A percentile compares a stretch with the other conserved stretches of the same genome.
Conservation (phyloP, 2,797 vertebrate genomes). For the Characodon lateralis region DNA sequence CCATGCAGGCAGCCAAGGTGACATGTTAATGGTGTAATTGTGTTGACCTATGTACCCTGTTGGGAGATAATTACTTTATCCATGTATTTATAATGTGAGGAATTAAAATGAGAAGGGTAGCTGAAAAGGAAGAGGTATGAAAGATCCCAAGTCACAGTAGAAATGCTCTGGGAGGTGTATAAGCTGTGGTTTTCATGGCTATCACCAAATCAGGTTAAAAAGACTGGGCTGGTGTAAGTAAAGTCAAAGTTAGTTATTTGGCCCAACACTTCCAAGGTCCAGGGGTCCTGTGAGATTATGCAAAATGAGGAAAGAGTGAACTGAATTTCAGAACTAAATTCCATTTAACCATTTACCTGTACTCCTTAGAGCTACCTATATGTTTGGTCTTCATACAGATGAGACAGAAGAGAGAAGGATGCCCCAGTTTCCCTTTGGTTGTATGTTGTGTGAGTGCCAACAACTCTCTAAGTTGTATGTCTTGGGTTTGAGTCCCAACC, state of each 20-base stretch:
- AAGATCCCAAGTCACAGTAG: conserved; percentile 37
- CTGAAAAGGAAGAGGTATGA: conserved; percentile 18
- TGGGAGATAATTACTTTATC: conserved; percentile 75
- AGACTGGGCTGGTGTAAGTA: conserved; percentile 8
- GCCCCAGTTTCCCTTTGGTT: background rate
- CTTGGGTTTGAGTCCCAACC: no score
- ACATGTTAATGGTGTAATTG: conserved; percentile 77
- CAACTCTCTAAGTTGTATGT: no score
- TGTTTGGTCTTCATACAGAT: background rate
- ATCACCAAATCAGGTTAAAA: conserved; percentile 49
- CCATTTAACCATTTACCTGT: background rate
- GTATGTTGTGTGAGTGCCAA: background rate
- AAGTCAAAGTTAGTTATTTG: conserved; percentile 16
- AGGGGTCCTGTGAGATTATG: background rate
- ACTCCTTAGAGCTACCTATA: background rate
- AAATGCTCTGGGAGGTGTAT: conserved; percentile 44
- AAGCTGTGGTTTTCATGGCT: conserved; percentile 44
- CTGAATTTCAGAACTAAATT: background rate
- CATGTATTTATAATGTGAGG: conserved; percentile 67
- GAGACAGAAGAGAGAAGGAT: background rate
- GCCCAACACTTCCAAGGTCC: background rate
- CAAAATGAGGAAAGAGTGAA: background rate
- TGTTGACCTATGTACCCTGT: conserved; percentile 66
- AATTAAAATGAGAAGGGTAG: conserved; percentile 54
- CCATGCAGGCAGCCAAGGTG: conserved; percentile 58